Evolutionary conservation across 2,113 vertebrate species (phyloP).

Genomic region (Forbesichthys agassizii): DNA sequence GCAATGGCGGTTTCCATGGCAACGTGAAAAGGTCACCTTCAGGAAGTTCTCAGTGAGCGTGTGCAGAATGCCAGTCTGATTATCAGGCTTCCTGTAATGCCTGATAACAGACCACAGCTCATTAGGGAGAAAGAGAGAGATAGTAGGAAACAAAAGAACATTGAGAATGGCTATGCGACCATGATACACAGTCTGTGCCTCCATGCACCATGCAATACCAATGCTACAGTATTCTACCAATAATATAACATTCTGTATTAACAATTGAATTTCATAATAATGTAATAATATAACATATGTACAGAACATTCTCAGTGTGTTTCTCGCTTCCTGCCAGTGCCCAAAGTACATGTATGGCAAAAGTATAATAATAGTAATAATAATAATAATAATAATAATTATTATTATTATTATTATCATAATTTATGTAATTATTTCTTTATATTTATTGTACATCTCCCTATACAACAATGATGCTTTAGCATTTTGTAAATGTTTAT

Average conservation of each 20-base stretch:
- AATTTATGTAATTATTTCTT: no score
- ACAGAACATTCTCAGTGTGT: no score
- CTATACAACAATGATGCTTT: slow-evolving; percentile 11
- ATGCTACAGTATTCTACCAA: no score
- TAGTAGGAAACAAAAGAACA: slow-evolving; percentile 41
- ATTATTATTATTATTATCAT: no score
- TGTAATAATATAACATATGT: no score
- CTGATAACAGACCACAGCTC: slow-evolving; percentile 75
- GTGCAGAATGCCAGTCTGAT: slow-evolving; percentile 73
- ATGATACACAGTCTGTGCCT: slow-evolving; percentile 6
- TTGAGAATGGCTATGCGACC: slow-evolving; percentile 32
- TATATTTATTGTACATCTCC: background rate
- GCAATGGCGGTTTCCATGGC: slow-evolving; percentile 80
- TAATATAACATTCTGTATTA: no score
- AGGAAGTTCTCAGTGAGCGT: slow-evolving; percentile 75
- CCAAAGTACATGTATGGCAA: no score
- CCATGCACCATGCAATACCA: background rate
- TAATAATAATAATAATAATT: no score
- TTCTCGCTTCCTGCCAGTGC: no score
- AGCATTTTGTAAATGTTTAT: background rate
- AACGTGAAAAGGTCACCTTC: slow-evolving; percentile 83
- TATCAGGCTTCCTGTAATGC: slow-evolving; percentile 80
- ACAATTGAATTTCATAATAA: no score
- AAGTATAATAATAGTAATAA: no score
- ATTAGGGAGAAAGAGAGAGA: slow-evolving; percentile 61